Percentiles rank a stretch among this genome's conserved stretches.
Conservation (phyloP, 2,113 vertebrate species). For the Jacana jacana region DNA sequence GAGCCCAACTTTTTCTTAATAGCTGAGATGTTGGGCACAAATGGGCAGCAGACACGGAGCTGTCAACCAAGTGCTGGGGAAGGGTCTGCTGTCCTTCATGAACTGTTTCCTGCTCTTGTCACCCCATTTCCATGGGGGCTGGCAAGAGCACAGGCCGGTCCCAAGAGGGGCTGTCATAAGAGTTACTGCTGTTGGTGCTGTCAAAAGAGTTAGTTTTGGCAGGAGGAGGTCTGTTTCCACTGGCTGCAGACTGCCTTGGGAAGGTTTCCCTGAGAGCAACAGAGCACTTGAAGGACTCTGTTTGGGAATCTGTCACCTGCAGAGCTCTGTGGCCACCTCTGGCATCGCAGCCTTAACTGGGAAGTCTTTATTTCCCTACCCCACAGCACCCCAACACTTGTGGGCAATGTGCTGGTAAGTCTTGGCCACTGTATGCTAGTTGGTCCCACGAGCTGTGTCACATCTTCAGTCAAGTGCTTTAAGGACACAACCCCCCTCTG, state of each 20-base stretch:
- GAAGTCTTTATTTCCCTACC: neutral
- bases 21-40: neutral
- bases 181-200: neutral
- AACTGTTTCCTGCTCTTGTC: neutral
- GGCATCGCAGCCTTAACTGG: neutral
- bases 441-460: neutral
- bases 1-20: neutral
- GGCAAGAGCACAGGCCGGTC: neutral
- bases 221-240: neutral
- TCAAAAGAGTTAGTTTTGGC: neutral
- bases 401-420: neutral
- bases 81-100: neutral
- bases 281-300: neutral
- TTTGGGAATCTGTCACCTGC: neutral
- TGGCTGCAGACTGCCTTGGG: neutral
- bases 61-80: neutral
- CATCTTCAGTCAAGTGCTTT: neutral
- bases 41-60: neutral
- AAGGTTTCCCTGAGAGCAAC: neutral
- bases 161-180: rapidly evolving
- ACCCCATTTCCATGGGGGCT: neutral
- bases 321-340: neutral
- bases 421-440: neutral
- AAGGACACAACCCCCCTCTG: neutral
- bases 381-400: neutral